Base-by-base conservation (phyloP, 2,113 vertebrate species). In the Rhombomys opimus region DNA sequence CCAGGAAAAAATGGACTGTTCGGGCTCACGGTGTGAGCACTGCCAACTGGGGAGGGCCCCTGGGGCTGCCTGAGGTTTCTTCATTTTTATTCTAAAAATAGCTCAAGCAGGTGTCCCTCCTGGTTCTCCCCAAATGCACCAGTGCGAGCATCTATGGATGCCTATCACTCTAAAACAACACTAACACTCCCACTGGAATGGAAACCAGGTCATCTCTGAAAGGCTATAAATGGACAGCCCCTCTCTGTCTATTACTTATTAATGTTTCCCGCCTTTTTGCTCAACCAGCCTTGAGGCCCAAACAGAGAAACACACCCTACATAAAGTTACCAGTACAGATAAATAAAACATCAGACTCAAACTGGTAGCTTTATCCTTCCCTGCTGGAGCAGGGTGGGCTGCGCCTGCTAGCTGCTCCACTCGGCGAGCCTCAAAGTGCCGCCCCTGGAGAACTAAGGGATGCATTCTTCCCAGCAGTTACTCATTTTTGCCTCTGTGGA, bases 311-410 rank as follows among this genome's bases (percentile, higher is more conserved):
- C 78, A 95, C 73, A 96, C 61, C 82, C 88, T 68, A 94, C 91
- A 87, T 89, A 94, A 93, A 96, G 94, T 96, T 97, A 94, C 96
- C 78, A 87, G 77, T 68, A 70, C 77, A 87, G 86, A 97, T 95
- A 95, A 97, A 98, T 97, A 96, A 97, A 97, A 96, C 88, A 97
- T 95, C 96, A 97, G 92, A 95, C 76, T 82, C 96, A 85, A 92
- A 95, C 72, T 57, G 91, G 89, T 63, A 93, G 91, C 78, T 91
- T 81, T 61, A 32, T 32, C 57, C 46, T 92, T 87, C 59, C 13
- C 46, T 41, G 63, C 87, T 84, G 90, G 88, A 84, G 67, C 12
- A 9, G 46, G 52, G 35, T n/a, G 17, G 77, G 38, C 90, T 32
- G 95, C 46, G 18, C 35, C 54, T 41, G 73, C 68, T 61, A 65